phyloP scores from a whole-genome alignment of 1,140 invertebrate genomes.

The Sarcophaga peregrina region DNA sequence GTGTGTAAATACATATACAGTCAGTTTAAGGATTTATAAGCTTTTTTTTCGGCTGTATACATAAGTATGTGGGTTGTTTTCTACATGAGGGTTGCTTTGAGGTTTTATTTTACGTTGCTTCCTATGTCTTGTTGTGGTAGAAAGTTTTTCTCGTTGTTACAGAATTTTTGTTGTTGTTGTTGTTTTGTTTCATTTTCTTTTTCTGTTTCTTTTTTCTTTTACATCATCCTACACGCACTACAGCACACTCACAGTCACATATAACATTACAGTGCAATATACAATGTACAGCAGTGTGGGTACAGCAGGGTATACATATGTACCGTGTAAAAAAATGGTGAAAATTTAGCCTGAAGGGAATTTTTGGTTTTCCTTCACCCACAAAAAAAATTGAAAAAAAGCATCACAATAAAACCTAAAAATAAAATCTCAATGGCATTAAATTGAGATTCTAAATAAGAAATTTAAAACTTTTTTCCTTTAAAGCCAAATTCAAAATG shows the following conservation, averaged over 20 bases:
- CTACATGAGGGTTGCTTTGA: slow-evolving; percentile 12
- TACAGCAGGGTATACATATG: background rate
- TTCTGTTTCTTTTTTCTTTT: no score
- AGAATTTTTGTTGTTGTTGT: background rate
- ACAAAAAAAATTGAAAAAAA: no score
- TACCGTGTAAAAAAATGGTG: background rate
- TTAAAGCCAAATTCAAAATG: background rate
- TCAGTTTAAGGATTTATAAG: background rate
- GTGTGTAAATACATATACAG: background rate
- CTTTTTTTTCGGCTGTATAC: background rate
- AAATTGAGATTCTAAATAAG: background rate
- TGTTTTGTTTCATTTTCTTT: no score
- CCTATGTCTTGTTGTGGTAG: background rate
- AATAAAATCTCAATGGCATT: slow-evolving; percentile 13
- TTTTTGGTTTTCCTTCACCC: background rate
- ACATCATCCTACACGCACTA: background rate
- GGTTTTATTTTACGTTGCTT: background rate
- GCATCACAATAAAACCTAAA: background rate
- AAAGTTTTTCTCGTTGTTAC: background rate
- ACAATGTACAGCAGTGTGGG: background rate
- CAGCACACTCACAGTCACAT: background rate
- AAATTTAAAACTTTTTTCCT: no score
- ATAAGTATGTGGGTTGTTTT: slow-evolving; percentile 16
- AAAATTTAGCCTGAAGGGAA: slow-evolving; percentile 2
- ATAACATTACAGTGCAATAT: background rate